A percentile compares a stretch with the other conserved stretches of the same genome.
Conservation (phyloP, 2,888 invertebrate species). For the Heliconius cydno region DNA sequence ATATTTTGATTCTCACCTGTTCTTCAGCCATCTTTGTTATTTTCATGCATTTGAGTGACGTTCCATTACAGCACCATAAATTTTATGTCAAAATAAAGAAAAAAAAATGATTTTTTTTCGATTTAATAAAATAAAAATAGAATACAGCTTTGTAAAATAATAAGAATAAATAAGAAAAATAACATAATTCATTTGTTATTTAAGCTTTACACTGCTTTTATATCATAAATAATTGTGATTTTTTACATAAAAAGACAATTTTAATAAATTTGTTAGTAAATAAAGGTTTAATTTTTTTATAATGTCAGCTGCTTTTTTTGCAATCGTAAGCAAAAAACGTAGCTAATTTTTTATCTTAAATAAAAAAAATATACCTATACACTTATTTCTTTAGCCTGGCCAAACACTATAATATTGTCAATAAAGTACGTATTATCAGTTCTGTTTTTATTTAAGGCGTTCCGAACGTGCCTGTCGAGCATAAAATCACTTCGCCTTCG, state of each 20-base stretch:
- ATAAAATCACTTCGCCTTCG: no score
- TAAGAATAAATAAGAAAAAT: background rate
- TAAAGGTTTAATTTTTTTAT: no score
- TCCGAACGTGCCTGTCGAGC: no score
- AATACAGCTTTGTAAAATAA: background rate
- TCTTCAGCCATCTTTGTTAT: constrained; percentile 90
- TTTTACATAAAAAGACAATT: background rate
- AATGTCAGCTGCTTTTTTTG: no score
- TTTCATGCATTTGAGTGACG: constrained; percentile 78
- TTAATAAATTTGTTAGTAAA: background rate
- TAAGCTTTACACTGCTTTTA: background rate
- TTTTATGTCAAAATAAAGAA: constrained; percentile 24
- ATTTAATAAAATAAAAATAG: constrained; percentile 1
- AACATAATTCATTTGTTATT: background rate
- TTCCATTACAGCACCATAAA: constrained; percentile 55
- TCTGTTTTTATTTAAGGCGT: no score
- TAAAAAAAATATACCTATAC: no score
- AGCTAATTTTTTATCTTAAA: no score
- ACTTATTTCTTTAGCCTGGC: no score
- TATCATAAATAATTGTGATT: background rate
- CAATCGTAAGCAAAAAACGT: no score
- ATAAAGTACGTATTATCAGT: no score
- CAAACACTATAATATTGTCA: no score
- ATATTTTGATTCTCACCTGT: constrained; percentile 87
- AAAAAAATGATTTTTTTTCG: background rate